Conservation (phyloP, 2,797 vertebrate genomes). For the Cheirogaleus major region DNA sequence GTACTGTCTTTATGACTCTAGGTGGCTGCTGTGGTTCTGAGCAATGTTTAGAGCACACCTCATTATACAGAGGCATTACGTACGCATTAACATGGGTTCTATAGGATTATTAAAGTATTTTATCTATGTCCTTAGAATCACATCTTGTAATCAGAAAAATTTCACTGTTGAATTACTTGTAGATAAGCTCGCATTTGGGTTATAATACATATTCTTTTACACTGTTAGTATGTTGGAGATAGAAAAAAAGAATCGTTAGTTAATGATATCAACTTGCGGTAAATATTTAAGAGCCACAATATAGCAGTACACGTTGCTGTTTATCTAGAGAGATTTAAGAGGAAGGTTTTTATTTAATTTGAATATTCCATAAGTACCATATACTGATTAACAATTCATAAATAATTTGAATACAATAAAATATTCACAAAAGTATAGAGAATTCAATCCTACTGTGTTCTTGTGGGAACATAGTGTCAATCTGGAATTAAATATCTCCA, state of each 20-base stretch:
- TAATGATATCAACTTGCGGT: not conserved
- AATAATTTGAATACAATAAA: slow-evolving; percentile 27
- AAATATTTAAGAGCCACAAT: slow-evolving; percentile 36
- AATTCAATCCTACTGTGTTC: not conserved
- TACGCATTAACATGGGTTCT: not conserved
- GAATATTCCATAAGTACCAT: not conserved
- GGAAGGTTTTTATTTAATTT: not conserved
- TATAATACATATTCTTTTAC: not conserved
- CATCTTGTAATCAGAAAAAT: not conserved
- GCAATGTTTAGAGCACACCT: not conserved
- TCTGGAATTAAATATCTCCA: not conserved
- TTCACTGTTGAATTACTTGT: not conserved
- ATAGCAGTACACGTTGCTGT: slow-evolving; percentile 16
- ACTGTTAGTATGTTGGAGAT: slow-evolving; percentile 53
- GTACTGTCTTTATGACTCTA: rapidly evolving
- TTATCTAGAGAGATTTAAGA: not conserved
- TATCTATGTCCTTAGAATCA: slow-evolving; percentile 12
- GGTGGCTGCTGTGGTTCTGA: slow-evolving; percentile 4
- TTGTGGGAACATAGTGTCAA: not conserved
- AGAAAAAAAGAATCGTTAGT: slow-evolving; percentile 32
- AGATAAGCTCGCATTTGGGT: not conserved
- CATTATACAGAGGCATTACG: not conserved
- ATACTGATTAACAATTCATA: not conserved
- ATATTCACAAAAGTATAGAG: not conserved
- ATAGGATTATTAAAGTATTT: slow-evolving; percentile 5